Conservation (phyloP, 2,797 vertebrate genomes). For the Sphenodon punctatus region DNA sequence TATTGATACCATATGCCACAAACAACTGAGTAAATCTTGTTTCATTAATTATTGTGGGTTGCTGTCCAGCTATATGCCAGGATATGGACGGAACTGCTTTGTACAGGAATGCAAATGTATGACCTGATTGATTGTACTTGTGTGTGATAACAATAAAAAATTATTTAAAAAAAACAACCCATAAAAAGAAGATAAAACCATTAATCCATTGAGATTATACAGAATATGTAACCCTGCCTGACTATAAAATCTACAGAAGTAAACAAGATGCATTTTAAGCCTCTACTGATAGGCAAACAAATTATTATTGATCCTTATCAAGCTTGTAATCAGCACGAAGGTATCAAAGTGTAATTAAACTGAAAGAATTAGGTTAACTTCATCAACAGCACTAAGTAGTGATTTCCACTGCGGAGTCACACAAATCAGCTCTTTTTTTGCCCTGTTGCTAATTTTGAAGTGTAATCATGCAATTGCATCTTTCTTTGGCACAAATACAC, state of each 20-base stretch:
- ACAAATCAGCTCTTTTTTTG: not conserved
- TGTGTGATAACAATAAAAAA: too few species aligned
- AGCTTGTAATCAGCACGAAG: conserved; percentile 29
- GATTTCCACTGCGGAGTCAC: not conserved
- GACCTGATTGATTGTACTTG: too few species aligned
- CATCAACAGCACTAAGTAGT: not conserved
- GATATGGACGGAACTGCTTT: too few species aligned
- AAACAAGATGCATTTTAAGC: not conserved
- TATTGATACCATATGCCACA: too few species aligned
- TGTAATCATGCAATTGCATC: not conserved
- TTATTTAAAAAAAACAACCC: too few species aligned
- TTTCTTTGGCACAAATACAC: fast-evolving
- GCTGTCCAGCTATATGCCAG: too few species aligned
- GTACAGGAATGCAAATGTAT: too few species aligned
- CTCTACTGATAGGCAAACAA: conserved; percentile 41
- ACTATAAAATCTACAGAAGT: not conserved
- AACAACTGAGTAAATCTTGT: too few species aligned
- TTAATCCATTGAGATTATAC: fast-evolving
- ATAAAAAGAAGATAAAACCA: not conserved
- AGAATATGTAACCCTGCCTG: fast-evolving
- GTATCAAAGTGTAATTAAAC: conserved; percentile 62
- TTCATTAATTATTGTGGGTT: too few species aligned
- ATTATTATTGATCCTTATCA: conserved; percentile 18
- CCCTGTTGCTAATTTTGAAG: not conserved
- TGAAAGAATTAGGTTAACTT: conserved; percentile 43